Evolutionary conservation across 2,797 vertebrate genomes (phyloP), one percentile per base, ranked within the genome.

Genomic region (Euphonia xanthogaster): DNA sequence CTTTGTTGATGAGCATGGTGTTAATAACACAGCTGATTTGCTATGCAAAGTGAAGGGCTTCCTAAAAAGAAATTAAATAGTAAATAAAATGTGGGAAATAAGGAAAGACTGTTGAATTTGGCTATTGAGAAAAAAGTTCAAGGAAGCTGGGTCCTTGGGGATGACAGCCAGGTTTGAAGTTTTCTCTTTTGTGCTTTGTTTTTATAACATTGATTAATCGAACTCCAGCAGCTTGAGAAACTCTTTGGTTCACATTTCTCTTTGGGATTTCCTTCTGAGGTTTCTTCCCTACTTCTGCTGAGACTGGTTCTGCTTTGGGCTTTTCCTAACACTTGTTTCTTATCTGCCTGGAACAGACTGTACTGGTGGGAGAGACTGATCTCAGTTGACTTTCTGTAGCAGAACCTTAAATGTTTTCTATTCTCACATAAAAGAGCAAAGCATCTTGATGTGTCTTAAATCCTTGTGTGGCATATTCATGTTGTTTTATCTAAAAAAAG

Each of bases 371-470:
- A 91, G 85, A 51, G 28, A 21, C 54, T 61, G 78, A 90, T 77
- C 45, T 86, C n/a, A 0, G 23, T 24, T 90, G 76, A 74, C 72
- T 94, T 96, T 93, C 85, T 94, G 85, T 94, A 93, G 82, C 72
- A 91, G 87, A 94, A 91, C 40, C 65, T 75, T 22, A 30, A 89
- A 65, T 88, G 66, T 81, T 96, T 96, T 95, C 82, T 96, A 27
- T 83, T 95, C 61, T 85, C 62, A 91, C 55, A 78, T 94, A 90
- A 95, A 93, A 92, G 35, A 93, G 44, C 91, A 70, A 70, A 70
- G 67, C 0, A 2, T 44, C 30, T 86, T 78, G 31, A 37, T 78
- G 44, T 65, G 66, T 88, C 86, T 63, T 62, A 57, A 90, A 48
- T 80, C 40, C 40, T 47, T 23, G 37, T 86, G 70, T 92, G 74